Conservation (phyloP, 2,888 invertebrate species). For the Leptopilina syphax region DNA sequence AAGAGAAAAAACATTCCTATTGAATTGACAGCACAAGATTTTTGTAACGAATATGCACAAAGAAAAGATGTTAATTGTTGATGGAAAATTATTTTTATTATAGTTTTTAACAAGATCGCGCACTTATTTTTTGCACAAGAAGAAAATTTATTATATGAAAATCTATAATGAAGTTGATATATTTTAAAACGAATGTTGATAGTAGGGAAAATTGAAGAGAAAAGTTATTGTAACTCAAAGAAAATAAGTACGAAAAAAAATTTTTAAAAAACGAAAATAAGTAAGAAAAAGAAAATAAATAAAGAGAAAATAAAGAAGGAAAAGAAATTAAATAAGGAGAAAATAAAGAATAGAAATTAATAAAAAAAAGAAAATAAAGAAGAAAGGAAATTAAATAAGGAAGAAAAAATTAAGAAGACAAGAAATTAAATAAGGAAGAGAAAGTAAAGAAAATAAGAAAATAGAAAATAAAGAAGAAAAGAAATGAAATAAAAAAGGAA, state of each 20-base stretch:
- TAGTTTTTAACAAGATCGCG: neutral
- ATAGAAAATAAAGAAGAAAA: neutral
- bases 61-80: neutral
- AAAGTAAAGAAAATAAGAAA: too few relatives aligned
- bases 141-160: neutral
- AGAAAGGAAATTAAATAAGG: neutral
- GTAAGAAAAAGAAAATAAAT: neutral
- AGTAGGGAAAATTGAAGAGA: neutral
- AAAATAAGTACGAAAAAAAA: neutral
- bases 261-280: neutral
- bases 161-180: neutral
- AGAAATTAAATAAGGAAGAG: too few relatives aligned
- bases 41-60: conserved; percentile 21
- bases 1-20: neutral
- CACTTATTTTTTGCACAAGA: conserved; percentile 12
- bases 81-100: conserved; percentile 19
- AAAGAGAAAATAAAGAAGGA: neutral
- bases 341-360: too few relatives aligned
- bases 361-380: too few relatives aligned
- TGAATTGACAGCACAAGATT: conserved; percentile 25
- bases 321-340: neutral
- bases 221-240: neutral
- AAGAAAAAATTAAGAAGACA: neutral
- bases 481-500: neutral
- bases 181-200: conserved; percentile 6